These are phyloP conservation scores for Acridotheres tristis DNA, from an alignment of 2,797 vertebrate species.

Conservation along the genomic window DNA sequence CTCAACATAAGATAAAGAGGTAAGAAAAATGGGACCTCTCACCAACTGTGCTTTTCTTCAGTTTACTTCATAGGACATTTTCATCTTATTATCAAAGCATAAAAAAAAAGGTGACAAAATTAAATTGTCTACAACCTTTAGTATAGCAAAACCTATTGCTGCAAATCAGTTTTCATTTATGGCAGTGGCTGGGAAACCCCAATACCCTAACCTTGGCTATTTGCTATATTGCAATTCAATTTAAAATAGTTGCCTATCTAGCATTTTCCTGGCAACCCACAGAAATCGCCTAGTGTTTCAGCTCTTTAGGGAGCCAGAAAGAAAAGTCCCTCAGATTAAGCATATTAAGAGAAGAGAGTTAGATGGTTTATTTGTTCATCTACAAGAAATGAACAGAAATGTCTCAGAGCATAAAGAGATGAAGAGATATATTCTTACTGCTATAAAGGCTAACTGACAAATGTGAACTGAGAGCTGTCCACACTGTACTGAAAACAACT, in stretches of 20 bases:
- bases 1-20: not conserved
- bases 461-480: not conserved
- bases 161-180: not conserved
- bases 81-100: not conserved
- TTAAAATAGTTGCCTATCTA: not conserved
- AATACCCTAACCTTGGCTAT: not conserved
- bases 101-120: not conserved
- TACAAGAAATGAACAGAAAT: not conserved
- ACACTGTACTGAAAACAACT: not conserved
- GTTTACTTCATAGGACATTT: not conserved
- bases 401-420: not conserved
- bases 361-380: not conserved
- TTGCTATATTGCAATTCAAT: not conserved
- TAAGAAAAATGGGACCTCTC: not conserved
- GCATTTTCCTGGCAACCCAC: not conserved
- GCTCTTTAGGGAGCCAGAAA: not conserved
- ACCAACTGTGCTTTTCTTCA: not conserved
- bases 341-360: not conserved
- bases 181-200: not conserved
- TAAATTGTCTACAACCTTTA: not conserved
- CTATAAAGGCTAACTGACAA: not conserved
- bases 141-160: not conserved
- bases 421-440: not conserved
- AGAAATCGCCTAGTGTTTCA: not conserved
- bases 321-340: not conserved